Evolutionary conservation across 2,113 vertebrate species (phyloP).

Genomic region (Xenopus tropicalis): DNA sequence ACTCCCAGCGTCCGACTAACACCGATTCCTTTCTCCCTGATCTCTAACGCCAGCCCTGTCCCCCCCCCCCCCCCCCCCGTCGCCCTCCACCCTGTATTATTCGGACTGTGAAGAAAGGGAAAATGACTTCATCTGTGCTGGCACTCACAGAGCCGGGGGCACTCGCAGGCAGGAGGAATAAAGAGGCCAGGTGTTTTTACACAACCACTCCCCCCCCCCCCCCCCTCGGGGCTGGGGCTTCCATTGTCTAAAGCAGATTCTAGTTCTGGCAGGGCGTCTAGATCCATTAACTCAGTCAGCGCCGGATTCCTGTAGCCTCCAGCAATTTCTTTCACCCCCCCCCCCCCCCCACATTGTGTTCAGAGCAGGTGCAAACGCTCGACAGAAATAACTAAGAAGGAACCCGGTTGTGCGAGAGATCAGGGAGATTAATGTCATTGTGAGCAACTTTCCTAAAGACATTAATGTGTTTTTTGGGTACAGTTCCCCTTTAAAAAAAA

Average conservation of each 20-base stretch:
- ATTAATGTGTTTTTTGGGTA: too few relatives aligned
- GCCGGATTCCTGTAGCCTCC: neutral
- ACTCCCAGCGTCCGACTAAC: too few relatives aligned
- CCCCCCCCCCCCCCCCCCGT: neutral
- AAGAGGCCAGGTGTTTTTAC: slow-evolving; percentile 86
- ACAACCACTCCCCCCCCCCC: slow-evolving; percentile 66
- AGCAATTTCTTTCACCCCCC: neutral
- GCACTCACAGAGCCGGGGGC: slow-evolving; percentile 61
- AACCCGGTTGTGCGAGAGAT: too few relatives aligned
- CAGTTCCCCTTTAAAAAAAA: too few relatives aligned
- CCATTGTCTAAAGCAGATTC: slow-evolving; percentile 70
- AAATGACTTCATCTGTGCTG: slow-evolving; percentile 76
- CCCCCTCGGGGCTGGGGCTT: slow-evolving; percentile 61
- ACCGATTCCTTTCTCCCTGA: too few relatives aligned
- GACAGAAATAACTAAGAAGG: too few relatives aligned
- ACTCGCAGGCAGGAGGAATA: slow-evolving; percentile 74
- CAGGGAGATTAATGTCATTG: too few relatives aligned
- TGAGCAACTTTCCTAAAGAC: too few relatives aligned
- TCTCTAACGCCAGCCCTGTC: too few relatives aligned
- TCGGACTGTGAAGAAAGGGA: slow-evolving; percentile 33
- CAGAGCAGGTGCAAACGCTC: too few relatives aligned
- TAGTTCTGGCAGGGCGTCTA: slow-evolving; percentile 62
- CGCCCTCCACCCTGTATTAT: neutral
- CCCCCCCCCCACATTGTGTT: too few relatives aligned
- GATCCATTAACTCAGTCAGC: slow-evolving; percentile 48